A percentile compares a stretch with the other conserved stretches of the same genome.
Evolutionary conservation across 2,113 vertebrate genomes (phyloP).

Genomic region (Sigmodon hispidus): DNA sequence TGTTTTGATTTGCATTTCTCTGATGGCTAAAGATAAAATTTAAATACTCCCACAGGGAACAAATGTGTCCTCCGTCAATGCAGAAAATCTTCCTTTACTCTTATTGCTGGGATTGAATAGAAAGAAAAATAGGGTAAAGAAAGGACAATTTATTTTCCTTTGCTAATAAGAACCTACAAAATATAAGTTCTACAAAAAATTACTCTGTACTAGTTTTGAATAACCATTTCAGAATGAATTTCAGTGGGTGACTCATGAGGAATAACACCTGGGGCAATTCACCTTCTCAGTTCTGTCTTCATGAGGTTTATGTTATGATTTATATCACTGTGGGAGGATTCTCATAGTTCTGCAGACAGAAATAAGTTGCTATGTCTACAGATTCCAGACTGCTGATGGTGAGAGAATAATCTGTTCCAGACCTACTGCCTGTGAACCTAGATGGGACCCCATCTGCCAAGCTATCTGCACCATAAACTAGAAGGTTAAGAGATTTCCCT

Average conservation of each 20-base stretch:
- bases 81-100: no score
- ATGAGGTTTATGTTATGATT: background rate
- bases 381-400: background rate
- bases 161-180: no score
- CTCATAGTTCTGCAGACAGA: background rate
- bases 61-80: no score
- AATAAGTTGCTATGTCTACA: background rate
- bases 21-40: no score
- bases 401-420: background rate
- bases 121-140: no score
- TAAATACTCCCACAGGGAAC: no score
- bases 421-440: background rate
- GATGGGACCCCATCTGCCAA: background rate
- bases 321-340: background rate
- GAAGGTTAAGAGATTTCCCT: background rate
- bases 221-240: background rate
- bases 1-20: no score
- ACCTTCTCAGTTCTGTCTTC: no score
- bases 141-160: no score
- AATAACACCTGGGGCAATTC: background rate
- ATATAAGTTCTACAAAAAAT: no score
- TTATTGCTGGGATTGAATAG: no score
- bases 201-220: no score
- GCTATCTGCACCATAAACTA: fast-evolving
- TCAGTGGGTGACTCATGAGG: background rate